Percentiles rank a stretch among this genome's conserved stretches.
These are phyloP conservation scores for Planiliza haematocheilus DNA, from an alignment of 2,113 vertebrate species.

Conservation along the genomic window DNA sequence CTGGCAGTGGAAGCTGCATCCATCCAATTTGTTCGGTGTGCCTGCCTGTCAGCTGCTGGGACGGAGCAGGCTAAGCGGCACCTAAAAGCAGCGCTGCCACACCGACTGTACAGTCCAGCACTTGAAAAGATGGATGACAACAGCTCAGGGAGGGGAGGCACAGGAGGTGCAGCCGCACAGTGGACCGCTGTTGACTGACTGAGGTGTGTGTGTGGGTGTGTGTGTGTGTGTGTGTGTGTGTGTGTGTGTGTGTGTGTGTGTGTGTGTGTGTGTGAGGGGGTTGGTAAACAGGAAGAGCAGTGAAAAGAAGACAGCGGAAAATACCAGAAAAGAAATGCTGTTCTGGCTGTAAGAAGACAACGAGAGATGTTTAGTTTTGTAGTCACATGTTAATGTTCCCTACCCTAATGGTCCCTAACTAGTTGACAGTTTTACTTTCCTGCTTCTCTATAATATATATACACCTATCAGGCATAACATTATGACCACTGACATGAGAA, in stretches of 20 bases:
- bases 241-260: neutral
- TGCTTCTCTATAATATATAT: too few species aligned
- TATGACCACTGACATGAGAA: too few species aligned
- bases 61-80: slow-evolving; percentile 62
- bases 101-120: slow-evolving; percentile 39
- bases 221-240: slow-evolving; percentile 12
- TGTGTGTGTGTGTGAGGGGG: neutral
- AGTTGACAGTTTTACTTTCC: too few species aligned
- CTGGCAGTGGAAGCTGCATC: slow-evolving; percentile 57
- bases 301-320: slow-evolving; percentile 21
- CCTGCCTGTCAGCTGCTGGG: slow-evolving; percentile 51
- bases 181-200: slow-evolving; percentile 22
- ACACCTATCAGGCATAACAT: too few species aligned
- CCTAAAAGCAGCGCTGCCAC: slow-evolving; percentile 50
- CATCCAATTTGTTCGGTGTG: slow-evolving; percentile 67
- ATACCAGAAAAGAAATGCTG: neutral
- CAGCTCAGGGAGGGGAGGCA: slow-evolving; percentile 11
- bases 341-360: neutral
- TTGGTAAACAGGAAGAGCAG: neutral
- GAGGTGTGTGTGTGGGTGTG: slow-evolving; percentile 7
- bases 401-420: too few species aligned
- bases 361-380: too few species aligned
- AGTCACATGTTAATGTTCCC: too few species aligned
- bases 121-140: slow-evolving; percentile 55
- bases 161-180: slow-evolving; percentile 12